These are phyloP conservation scores for Adineta ricciae DNA, from an alignment of 2,888 invertebrate species.

Conservation along the genomic window DNA sequence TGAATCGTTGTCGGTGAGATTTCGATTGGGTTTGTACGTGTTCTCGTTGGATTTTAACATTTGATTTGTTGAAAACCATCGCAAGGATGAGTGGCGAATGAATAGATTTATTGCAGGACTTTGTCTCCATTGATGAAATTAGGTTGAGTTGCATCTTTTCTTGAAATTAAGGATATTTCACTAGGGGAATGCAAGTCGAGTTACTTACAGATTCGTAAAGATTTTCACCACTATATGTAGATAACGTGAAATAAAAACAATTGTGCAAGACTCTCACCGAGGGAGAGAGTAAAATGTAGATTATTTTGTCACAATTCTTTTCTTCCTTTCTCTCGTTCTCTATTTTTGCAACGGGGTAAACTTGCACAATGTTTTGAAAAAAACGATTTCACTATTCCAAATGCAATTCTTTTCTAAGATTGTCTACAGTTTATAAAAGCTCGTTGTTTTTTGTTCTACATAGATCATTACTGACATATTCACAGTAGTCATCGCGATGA, in stretches of 20 bases:
- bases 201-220: background rate
- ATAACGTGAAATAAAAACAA: background rate
- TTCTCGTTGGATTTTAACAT: too few species aligned
- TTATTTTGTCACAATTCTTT: background rate
- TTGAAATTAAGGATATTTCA: too few species aligned
- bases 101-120: too few species aligned
- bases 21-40: too few species aligned
- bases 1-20: too few species aligned
- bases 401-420: background rate
- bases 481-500: background rate
- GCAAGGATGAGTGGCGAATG: too few species aligned
- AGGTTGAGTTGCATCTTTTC: too few species aligned
- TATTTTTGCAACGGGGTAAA: background rate
- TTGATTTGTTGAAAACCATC: too few species aligned
- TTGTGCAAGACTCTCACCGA: background rate
- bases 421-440: background rate
- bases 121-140: too few species aligned
- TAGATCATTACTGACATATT: background rate
- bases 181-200: too few species aligned
- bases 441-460: background rate
- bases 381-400: background rate
- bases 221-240: background rate
- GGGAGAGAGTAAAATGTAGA: background rate
- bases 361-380: constrained; percentile 4
- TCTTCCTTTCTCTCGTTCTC: background rate